Conservation (phyloP, 2,797 vertebrate species). For the Silurus lanzhouensis region DNA sequence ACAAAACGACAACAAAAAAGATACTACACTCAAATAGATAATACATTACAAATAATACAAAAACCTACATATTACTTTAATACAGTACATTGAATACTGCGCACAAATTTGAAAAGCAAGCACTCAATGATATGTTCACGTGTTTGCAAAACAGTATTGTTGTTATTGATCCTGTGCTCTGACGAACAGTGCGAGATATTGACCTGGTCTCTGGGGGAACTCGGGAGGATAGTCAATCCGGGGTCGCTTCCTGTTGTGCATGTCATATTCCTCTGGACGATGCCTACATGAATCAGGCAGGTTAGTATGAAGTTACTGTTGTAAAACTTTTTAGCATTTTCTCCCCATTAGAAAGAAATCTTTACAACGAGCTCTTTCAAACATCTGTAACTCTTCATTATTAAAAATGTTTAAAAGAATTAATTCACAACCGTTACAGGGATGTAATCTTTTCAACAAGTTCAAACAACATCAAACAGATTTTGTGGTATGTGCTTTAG, state of each 20-base stretch:
- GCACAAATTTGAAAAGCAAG: background rate
- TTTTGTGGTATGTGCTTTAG: background rate
- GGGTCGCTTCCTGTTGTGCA: slow-evolving; percentile 97
- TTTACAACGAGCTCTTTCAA: background rate
- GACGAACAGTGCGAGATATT: slow-evolving; percentile 70
- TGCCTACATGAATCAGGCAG: slow-evolving; percentile 95
- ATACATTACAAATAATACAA: background rate
- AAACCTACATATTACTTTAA: background rate
- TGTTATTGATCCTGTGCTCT: slow-evolving; percentile 5
- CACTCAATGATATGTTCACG: background rate
- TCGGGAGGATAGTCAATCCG: slow-evolving; percentile 94
- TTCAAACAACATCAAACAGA: background rate
- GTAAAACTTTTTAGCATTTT: background rate
- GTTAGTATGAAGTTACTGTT: slow-evolving; percentile 81
- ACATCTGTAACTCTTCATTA: background rate
- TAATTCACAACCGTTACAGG: background rate
- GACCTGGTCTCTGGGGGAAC: slow-evolving; percentile 97
- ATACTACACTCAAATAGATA: background rate
- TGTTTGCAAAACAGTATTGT: background rate
- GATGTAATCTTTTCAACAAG: slow-evolving; percentile 16
- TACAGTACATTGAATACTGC: background rate
- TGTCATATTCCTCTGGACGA: slow-evolving; percentile 97
- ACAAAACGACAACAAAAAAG: background rate
- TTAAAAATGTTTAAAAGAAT: background rate
- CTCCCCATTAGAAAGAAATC: background rate